These are phyloP conservation scores for Halichoeres trimaculatus DNA, from an alignment of 2,113 vertebrate genomes.

Conservation along the genomic window DNA sequence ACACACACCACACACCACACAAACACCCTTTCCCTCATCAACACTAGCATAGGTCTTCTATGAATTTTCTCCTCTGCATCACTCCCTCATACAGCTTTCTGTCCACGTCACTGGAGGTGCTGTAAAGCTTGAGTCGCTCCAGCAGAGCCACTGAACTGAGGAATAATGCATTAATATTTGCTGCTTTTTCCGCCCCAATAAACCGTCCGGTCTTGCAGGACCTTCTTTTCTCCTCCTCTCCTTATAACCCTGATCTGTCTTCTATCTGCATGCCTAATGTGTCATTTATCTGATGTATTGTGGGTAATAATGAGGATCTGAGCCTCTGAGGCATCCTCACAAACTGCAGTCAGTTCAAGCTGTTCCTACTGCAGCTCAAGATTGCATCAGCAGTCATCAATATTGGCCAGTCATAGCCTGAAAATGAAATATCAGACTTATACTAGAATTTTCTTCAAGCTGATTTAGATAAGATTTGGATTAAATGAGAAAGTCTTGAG, in stretches of 20 bases:
- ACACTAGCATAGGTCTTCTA: background rate
- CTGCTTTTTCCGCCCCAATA: conserved; percentile 64
- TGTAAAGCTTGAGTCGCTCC: conserved; percentile 31
- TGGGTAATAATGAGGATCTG: background rate
- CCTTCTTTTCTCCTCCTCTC: background rate
- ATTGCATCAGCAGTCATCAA: background rate
- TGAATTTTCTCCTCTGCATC: conserved; percentile 7
- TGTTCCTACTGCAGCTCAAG: background rate
- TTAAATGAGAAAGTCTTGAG: no score
- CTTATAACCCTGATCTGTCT: conserved; percentile 1
- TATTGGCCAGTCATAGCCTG: background rate
- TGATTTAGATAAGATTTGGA: no score
- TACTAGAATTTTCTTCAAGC: no score
- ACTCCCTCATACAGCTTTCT: conserved; percentile 6
- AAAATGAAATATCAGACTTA: no score
- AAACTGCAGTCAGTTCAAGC: background rate
- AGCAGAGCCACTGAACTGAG: conserved; percentile 54
- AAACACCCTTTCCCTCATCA: background rate
- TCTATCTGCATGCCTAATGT: background rate
- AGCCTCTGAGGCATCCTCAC: background rate
- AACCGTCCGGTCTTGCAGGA: conserved; percentile 27
- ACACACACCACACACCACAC: background rate
- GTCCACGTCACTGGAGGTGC: background rate
- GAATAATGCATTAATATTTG: conserved; percentile 54
- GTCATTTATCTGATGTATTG: conserved; percentile 4